Conservation (phyloP, 2,113 vertebrate species). For the Mastomys coucha region DNA sequence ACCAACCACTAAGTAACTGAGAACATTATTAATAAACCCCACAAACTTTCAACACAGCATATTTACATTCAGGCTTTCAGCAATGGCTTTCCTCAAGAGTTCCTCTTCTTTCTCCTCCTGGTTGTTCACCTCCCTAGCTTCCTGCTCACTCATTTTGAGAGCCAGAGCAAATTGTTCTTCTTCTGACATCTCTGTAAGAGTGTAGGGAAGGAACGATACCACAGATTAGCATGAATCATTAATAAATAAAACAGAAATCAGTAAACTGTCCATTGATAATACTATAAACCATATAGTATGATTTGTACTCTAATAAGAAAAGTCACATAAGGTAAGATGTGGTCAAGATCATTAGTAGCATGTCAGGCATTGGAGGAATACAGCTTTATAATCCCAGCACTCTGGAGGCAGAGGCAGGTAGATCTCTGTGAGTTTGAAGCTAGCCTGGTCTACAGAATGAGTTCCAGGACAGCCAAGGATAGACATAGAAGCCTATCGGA, state of each 20-base stretch:
- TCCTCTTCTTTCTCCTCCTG: conserved; percentile 92
- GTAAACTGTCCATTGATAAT: conserved; percentile 47
- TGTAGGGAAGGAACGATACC: conserved; percentile 40
- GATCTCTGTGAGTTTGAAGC: background rate
- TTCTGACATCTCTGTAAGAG: conserved; percentile 94
- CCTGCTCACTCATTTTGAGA: conserved; percentile 94
- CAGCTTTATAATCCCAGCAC: background rate
- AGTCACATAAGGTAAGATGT: conserved; percentile 16
- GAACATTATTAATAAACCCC: background rate
- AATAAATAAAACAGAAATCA: conserved; percentile 4
- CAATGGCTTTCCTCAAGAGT: conserved; percentile 93
- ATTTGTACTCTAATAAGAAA: conserved; percentile 53
- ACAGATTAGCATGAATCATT: conserved; percentile 34
- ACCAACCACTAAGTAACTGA: conserved; percentile 19
- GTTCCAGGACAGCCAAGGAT: background rate
- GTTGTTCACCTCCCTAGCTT: conserved; percentile 89
- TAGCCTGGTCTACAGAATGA: background rate
- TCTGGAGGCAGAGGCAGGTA: background rate
- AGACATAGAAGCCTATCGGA: background rate
- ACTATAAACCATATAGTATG: background rate
- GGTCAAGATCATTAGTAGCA: conserved; percentile 34
- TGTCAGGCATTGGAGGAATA: background rate
- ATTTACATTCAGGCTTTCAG: conserved; percentile 94
- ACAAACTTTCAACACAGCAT: conserved; percentile 77
- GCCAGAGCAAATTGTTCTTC: conserved; percentile 96